phyloP scores from a whole-genome alignment of 2,113 vertebrate species.

The Thalassoma bifasciatum region DNA sequence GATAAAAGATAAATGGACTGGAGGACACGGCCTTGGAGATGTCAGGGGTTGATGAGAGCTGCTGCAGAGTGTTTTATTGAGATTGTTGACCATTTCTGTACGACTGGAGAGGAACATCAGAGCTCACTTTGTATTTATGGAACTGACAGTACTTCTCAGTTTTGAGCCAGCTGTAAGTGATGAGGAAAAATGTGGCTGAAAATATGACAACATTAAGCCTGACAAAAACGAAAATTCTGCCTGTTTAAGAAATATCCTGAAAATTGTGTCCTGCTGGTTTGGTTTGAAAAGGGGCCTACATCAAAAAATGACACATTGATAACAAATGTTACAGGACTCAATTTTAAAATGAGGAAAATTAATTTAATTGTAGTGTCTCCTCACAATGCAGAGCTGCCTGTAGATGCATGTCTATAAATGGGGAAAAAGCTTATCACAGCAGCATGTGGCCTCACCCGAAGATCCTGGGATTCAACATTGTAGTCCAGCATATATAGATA shows the following conservation, averaged over 20 bases:
- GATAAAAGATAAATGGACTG: constrained; percentile 19
- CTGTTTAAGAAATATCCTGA: background rate
- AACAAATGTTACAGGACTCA: too few relatives aligned
- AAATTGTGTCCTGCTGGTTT: too few relatives aligned
- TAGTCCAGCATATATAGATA: too few relatives aligned
- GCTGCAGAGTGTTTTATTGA: constrained; percentile 39
- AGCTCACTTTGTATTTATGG: constrained; percentile 28
- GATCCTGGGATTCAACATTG: too few relatives aligned
- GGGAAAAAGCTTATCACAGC: too few relatives aligned
- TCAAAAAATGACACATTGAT: too few relatives aligned
- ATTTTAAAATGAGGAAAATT: too few relatives aligned
- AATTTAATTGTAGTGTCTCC: too few relatives aligned
- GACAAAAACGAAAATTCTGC: background rate
- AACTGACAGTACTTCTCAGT: constrained; percentile 15
- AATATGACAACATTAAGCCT: background rate
- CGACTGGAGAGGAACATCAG: constrained; percentile 22
- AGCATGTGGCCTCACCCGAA: too few relatives aligned
- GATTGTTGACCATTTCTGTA: background rate
- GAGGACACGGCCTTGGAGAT: constrained; percentile 47
- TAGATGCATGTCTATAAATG: too few relatives aligned
- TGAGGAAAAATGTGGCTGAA: background rate
- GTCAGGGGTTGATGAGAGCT: constrained; percentile 31
- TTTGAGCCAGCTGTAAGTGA: constrained; percentile 34
- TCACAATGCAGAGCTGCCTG: too few relatives aligned
- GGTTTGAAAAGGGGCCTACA: too few relatives aligned